A percentile compares a stretch with the other conserved stretches of the same genome.
These are phyloP conservation scores for Tetrax tetrax DNA, from an alignment of 2,113 vertebrate species.

Conservation along the genomic window DNA sequence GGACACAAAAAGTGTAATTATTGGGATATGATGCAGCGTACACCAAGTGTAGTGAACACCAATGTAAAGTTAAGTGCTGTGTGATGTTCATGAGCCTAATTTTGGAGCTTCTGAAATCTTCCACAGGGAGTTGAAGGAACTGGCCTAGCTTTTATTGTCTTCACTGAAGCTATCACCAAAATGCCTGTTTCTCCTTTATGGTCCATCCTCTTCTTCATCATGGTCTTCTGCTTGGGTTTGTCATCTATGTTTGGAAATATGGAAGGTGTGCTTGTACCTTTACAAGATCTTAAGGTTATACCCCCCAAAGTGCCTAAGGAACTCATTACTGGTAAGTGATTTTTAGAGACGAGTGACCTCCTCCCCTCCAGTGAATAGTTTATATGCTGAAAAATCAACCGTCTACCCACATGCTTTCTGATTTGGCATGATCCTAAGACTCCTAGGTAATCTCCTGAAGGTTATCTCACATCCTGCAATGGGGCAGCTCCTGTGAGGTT, in stretches of 20 bases:
- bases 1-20: neutral
- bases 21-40: neutral
- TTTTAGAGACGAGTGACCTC: neutral
- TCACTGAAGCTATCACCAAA: slow-evolving; percentile 93
- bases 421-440: neutral
- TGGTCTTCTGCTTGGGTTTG: slow-evolving; percentile 93
- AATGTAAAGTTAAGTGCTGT: neutral
- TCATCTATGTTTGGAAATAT: slow-evolving; percentile 94
- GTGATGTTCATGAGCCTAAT: neutral
- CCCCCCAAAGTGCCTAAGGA: slow-evolving; percentile 89
- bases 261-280: slow-evolving; percentile 86
- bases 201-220: slow-evolving; percentile 95
- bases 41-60: neutral
- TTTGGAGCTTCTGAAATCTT: neutral
- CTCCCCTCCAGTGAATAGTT: neutral
- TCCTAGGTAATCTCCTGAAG: neutral
- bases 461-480: rapidly evolving
- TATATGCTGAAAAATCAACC: neutral
- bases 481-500: neutral
- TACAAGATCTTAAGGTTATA: slow-evolving; percentile 83
- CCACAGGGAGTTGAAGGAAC: slow-evolving; percentile 90
- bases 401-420: neutral
- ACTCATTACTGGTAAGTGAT: slow-evolving; percentile 79
- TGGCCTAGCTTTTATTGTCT: slow-evolving; percentile 93
- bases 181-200: slow-evolving; percentile 93